Conservation (phyloP, 64 coral and sea anemone species). For the Montipora efflorescens region DNA sequence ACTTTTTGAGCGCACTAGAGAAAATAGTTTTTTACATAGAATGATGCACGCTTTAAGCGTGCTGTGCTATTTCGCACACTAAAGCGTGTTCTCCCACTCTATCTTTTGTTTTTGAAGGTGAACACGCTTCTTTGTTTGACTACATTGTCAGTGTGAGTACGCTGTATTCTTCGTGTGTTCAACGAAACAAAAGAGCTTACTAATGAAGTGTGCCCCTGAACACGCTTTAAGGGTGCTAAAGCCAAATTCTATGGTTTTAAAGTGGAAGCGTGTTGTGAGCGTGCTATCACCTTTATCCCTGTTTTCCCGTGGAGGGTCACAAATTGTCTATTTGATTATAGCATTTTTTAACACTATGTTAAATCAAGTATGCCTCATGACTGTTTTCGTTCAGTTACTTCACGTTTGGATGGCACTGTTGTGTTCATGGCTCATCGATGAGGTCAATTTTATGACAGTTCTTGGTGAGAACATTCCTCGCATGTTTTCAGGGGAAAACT, state of each 20-base stretch:
- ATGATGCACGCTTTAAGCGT: too few species aligned
- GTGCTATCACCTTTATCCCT: neutral
- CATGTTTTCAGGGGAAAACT: neutral
- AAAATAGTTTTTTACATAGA: too few species aligned
- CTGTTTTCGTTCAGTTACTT: neutral
- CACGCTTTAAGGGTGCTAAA: neutral
- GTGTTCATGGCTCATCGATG: neutral
- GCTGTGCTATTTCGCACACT: neutral
- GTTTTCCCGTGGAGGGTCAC: neutral
- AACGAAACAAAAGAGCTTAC: neutral
- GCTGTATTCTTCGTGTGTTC: neutral
- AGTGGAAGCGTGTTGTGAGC: neutral
- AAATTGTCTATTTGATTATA: neutral
- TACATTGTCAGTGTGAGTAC: neutral
- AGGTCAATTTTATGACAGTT: slow-evolving; percentile 11
- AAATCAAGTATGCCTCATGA: neutral
- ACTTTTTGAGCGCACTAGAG: too few species aligned
- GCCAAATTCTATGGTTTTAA: neutral
- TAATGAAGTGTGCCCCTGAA: neutral
- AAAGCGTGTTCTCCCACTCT: neutral
- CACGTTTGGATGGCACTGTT: slow-evolving; percentile 14
- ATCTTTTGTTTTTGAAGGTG: neutral
- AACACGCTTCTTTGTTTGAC: neutral
- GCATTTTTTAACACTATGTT: neutral
- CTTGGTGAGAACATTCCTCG: slow-evolving; percentile 16